Base-by-base conservation (phyloP, 2,797 vertebrate species). In the Brotula barbata region DNA sequence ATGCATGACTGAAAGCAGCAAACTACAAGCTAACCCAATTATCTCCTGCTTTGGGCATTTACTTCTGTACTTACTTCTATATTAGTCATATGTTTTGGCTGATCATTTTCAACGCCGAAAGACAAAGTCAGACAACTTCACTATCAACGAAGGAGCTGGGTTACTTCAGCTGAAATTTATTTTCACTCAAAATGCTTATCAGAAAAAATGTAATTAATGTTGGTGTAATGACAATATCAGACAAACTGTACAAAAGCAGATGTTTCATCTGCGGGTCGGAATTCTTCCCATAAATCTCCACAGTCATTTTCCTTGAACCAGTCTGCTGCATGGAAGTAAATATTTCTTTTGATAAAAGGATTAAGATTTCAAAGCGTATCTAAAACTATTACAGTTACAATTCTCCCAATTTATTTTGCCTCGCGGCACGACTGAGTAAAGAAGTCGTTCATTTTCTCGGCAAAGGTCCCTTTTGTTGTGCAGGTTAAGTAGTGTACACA, bases 1-100 rank as follows among this genome's bases (percentile, higher is more conserved):
- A 85, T 54, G 46, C 65, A 52, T 75, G 55, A 82, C 73, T 69
- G 44, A 45, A 72, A 80, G 70, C 64, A 72, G 71, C 72, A 58
- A 73, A 72, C 68, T 71, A 48, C 57, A 23, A 53, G 56, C 63
- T 70, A 75, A 84, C 64, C 75, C 73, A 68, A 75, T 84, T 78
- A 83, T 62, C 52, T 68, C 36, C 33, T 34, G 33, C 73, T 61
- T 42, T 20, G 25, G 25, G 7, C 3, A 28, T 28, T 4, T 28
- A 4, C 7, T 7, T 28, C 25, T 28, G 25, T 28, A 28, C 3
- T 34, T 17, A 21, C 11, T 58, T 39, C 36, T 66, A 10, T 23
- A 44, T 61, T 23, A 25, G 17, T 52, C 8, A 21, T 8, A 22
- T 2, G 19, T 16, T 44, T 5, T 19, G 15, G 12, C 12, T 37